Base-by-base conservation (phyloP, 2,113 vertebrate genomes). In the Turdus rufiventris region DNA sequence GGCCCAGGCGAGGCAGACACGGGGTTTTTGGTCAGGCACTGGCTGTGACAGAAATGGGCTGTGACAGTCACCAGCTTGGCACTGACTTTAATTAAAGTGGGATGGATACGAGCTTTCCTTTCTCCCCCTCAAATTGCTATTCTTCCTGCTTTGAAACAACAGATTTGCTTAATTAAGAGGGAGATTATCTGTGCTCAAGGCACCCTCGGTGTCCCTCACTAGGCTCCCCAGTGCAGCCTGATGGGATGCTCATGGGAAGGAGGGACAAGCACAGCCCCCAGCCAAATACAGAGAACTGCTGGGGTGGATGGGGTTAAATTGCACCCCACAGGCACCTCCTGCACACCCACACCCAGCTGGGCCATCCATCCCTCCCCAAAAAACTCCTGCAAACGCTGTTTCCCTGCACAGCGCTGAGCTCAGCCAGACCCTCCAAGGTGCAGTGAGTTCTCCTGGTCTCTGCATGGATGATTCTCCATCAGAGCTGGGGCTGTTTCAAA, bases 251-350 rank as follows among this genome's bases (percentile, higher is more conserved):
- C 5, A 2, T 1, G 10, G n/a, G 28, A 17, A 6, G 8, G 12
- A 47, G 20, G 48, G 21, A 47, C 9, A 53, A 2, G 1, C 3
- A 12, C 3, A 0, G 17, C 2, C 34, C 38, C 18, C 2, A 3
- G 28, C 5, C 6, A 6, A 34, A 23, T 14, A 21, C 36, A 40
- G 12, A 2, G 5, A 74, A 18, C 25, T 9, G 3, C 19, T 28
- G 4, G 3, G 18, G 20, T 57, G 29, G 36, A 56, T 12, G 18
- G 50, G 51, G 36, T 77, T 81, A 40, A 92, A 62, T 0, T 43
- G 8, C 28, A 85, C 31, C 75, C 15, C 33, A 15, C 1, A 2
- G 20, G 31, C 70, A 48, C 12, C 40, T 38, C 61, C 54, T 51
- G 51, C 12, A 56, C 65, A 29, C 33, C 53, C 50, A 77, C 38